Percentiles rank a stretch among this genome's conserved stretches.
Conservation (phyloP, 2,797 vertebrate species). For the Halcyon badia region DNA sequence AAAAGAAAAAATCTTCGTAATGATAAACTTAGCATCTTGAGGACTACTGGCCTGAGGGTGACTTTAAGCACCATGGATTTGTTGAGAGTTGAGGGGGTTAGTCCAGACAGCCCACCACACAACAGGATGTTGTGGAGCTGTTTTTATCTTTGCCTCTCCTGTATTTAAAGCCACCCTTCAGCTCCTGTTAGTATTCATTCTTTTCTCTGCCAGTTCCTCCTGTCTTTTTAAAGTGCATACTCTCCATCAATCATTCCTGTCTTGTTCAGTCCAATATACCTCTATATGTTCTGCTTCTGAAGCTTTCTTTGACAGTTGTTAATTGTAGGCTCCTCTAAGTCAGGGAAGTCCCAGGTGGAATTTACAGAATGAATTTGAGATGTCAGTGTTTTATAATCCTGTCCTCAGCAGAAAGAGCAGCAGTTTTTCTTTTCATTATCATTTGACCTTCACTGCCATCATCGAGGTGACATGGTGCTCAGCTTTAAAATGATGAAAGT, state of each 20-base stretch:
- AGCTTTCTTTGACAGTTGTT: neutral
- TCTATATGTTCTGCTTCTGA: neutral
- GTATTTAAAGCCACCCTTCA: neutral
- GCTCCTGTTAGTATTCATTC: neutral
- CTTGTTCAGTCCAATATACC: neutral
- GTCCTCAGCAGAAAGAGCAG: neutral
- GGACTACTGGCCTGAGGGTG: neutral
- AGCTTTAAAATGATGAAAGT: neutral
- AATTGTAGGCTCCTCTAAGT: neutral
- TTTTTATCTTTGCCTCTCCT: neutral
- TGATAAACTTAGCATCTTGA: neutral
- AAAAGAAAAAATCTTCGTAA: neutral
- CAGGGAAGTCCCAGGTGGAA: neutral
- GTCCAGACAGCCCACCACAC: neutral
- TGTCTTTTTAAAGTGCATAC: neutral
- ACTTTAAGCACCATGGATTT: neutral
- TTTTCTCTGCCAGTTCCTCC: neutral
- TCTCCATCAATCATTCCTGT: neutral
- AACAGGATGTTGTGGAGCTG: accelerated
- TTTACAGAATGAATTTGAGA: neutral
- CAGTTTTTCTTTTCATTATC: neutral
- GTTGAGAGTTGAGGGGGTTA: neutral
- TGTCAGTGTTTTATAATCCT: neutral
- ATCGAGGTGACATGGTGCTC: neutral
- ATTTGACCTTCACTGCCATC: neutral